Evolutionary conservation across 2,797 vertebrate species (phyloP), one percentile per base, ranked within the genome.

Genomic region (Enteromius viviparus): DNA sequence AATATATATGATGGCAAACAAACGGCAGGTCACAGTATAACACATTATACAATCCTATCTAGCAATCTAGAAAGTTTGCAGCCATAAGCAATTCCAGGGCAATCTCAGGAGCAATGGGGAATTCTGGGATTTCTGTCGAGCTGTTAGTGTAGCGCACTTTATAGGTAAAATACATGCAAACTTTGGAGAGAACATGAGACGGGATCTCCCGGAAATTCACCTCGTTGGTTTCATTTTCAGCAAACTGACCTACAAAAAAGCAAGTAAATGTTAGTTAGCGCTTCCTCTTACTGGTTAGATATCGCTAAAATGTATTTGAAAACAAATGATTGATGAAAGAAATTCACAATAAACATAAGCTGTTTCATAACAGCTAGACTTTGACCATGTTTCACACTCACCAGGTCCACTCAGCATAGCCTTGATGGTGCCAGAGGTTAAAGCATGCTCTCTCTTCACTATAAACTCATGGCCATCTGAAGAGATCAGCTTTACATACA

Each of bases 101-200:
- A 88, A 99, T 99, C 96, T 99, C 98, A 0, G 98, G 97, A 87
- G 98, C 98, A 87, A 99, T 98, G 92, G 98, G 98, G 90, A 99
- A 99, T 94, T 99, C 98, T 0, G 98, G 98, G 90, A 99, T 99
- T 94, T 99, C 98, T 64, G 97, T 99, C 82, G 97, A 99, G 94
- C 98, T 99, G 96, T 99, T 99, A 94, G 98, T 99, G 91, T 99
- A 99, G 85, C 97, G 97, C 90, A 99, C 98, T 95, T 99, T 99
- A 94, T 99, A 99, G 91, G 98, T 99, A 92, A 99, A 99, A 94
- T 98, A 99, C 97, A 98, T 99, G 97, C 97, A 99, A 85, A 99
- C 98, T 96, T 99, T 98, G 77, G 97, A 99, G 87, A 99, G 96
- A 84, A 99, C 98, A 0, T 99, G 98, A 91, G 97, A 99, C 3